A percentile compares a stretch with the other conserved stretches of the same genome.
These are phyloP conservation scores for Propithecus deckenii DNA, from an alignment of 2,797 vertebrate species.

Conservation along the genomic window DNA sequence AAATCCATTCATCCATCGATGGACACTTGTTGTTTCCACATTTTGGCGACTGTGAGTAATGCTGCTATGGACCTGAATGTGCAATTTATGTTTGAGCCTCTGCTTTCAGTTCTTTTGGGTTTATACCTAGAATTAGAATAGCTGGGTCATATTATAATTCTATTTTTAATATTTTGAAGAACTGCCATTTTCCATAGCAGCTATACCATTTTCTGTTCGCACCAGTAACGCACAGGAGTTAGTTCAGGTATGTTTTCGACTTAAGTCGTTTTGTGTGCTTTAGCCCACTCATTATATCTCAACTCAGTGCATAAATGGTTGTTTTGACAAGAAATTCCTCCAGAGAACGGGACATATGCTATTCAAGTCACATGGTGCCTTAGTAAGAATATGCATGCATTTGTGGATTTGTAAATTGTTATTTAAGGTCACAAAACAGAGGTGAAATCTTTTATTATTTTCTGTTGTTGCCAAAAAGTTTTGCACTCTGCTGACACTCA, in stretches of 20 bases:
- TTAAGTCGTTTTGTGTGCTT: neutral
- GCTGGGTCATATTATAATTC: neutral
- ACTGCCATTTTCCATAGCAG: neutral
- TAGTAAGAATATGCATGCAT: neutral
- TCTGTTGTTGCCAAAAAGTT: neutral
- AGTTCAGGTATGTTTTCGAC: neutral
- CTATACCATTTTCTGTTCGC: neutral
- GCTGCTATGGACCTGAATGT: neutral
- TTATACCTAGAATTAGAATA: neutral
- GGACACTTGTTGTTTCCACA: neutral
- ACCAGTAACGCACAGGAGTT: neutral
- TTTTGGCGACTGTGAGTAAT: neutral
- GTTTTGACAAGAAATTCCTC: constrained; percentile 32
- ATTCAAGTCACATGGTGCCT: neutral
- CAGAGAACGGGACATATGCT: neutral
- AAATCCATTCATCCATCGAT: neutral
- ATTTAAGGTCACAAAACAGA: neutral
- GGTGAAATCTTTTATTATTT: neutral
- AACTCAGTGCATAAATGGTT: neutral
- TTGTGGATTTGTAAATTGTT: neutral
- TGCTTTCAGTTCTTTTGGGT: neutral
- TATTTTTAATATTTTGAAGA: constrained; percentile 27
- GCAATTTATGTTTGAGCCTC: neutral
- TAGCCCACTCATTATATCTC: neutral
- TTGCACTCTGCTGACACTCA: neutral